These are phyloP conservation scores for Protobothrops flavoviridis DNA, from an alignment of 2,113 vertebrate genomes.

Conservation along the genomic window DNA sequence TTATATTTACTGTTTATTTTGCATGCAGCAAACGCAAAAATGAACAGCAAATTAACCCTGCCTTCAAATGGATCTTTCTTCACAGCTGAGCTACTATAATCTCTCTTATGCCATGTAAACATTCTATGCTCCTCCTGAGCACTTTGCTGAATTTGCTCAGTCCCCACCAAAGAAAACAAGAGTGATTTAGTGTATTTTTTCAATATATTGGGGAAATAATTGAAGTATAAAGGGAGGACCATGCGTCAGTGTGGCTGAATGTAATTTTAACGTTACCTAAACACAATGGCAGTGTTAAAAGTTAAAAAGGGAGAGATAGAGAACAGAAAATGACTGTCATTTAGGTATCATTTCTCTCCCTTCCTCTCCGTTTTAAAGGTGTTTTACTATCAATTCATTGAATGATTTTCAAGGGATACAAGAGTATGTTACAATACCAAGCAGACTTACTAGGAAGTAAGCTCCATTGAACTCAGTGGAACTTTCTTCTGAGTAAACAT, in stretches of 20 bases:
- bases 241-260: conserved; percentile 43
- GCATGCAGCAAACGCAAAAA: conserved; percentile 71
- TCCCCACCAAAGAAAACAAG: conserved; percentile 58
- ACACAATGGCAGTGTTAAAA: conserved; percentile 52
- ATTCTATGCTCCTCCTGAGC: conserved; percentile 60
- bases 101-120: conserved; percentile 67
- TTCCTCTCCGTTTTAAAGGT: conserved; percentile 21
- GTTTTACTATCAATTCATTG: conserved; percentile 49
- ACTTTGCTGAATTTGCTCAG: conserved; percentile 60
- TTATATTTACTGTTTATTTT: conserved; percentile 74
- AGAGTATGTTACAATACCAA: conserved; percentile 30
- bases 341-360: background rate
- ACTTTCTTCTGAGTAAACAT: conserved; percentile 19
- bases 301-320: conserved; percentile 34
- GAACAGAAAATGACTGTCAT: rapidly evolving
- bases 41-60: conserved; percentile 78
- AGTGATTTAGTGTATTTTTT: conserved; percentile 55
- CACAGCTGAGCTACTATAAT: conserved; percentile 74
- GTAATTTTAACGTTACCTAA: conserved; percentile 4
- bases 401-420: conserved; percentile 48
- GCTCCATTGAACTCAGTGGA: conserved; percentile 5
- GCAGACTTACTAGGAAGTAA: conserved; percentile 9
- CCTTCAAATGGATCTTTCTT: conserved; percentile 70
- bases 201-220: conserved; percentile 55
- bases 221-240: conserved; percentile 61